phyloP scores from a whole-genome alignment of 2,113 vertebrate genomes.

The Elephantulus edwardii region DNA sequence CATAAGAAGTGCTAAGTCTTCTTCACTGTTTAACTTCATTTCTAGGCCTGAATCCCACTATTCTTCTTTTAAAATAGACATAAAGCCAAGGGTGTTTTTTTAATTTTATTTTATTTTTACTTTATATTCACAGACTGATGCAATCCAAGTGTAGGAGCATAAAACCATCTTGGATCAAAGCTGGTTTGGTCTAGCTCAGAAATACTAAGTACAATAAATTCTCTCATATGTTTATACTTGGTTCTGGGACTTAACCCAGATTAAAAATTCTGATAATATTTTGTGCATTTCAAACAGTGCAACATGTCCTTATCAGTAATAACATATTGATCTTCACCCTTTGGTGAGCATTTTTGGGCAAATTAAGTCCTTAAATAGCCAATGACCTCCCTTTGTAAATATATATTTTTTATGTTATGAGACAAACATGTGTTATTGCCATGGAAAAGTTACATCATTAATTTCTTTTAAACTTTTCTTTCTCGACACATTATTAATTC shows the following conservation, averaged over 20 bases:
- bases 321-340: not conserved
- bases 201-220: slow-evolving; percentile 34
- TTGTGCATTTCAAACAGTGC: slow-evolving; percentile 31
- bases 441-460: slow-evolving; percentile 46
- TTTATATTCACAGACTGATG: slow-evolving; percentile 16
- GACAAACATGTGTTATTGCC: slow-evolving; percentile 36
- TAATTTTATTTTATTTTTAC: not conserved
- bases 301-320: not conserved
- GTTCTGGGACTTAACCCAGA: not conserved
- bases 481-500: slow-evolving; percentile 41
- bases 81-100: not conserved
- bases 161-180: slow-evolving; percentile 46
- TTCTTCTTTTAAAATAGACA: slow-evolving; percentile 17
- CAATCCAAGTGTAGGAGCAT: not conserved
- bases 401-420: not conserved
- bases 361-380: slow-evolving; percentile 54
- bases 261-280: not conserved
- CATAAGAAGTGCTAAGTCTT: not conserved
- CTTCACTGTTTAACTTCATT: not conserved
- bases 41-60: not conserved
- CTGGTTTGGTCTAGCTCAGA: not conserved
- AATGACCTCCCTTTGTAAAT: not conserved
- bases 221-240: slow-evolving; percentile 35
- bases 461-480: slow-evolving; percentile 41
- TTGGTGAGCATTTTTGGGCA: not conserved